Base-by-base conservation (phyloP, 1,140 invertebrate genomes). In the Acromyrmex echinatior region DNA sequence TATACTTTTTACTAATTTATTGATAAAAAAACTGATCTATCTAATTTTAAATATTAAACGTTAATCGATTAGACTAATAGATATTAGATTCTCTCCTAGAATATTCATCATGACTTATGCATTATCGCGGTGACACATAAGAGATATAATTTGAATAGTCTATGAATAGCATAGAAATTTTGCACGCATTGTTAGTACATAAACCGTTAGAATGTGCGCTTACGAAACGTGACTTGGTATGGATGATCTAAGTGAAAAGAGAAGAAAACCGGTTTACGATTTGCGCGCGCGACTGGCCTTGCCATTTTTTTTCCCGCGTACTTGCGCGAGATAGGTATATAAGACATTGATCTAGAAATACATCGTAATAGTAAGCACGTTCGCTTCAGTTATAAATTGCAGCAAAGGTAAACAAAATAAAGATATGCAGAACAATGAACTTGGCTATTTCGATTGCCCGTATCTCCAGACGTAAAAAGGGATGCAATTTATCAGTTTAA, bases 321-420 rank as follows among this genome's bases (percentile, higher is more conserved):
- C 56, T 45, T 45, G 39, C 58, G 35, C 58, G 35, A 49, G 58
- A 82, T 82, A 49, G 58, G 74, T 82, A 74, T 18, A 21, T 35
- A 49, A 84, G 80, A 84, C 80, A 65, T 76, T 84, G 80, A 84
- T 84, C 80, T 84, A 62, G 70, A 84, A 76, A 51, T 51, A 39
- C 39, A 74, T 35, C 80, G 80, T 71, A 58, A 81, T 39, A n/a
- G 25, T 16, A 39, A 70, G 31, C 65, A 60, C 31, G 31, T 62
- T 56, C n/a, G 31, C n/a, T 45, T 35, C 3, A 25, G 39, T 76
- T 76, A 76, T 14, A 74, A 35, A 51, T 49, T 16, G 70, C 25
- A 14, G 12, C 35, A 21, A 31, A 6, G 10, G 16, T 16, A 18
- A 84, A 49, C 28, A 35, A 28, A 84, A 71, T 45, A 84, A 9